Percentiles rank a stretch among this genome's conserved stretches.
Evolutionary conservation across 2,113 vertebrate genomes (phyloP).

Genomic region (Eubucco bourcierii): DNA sequence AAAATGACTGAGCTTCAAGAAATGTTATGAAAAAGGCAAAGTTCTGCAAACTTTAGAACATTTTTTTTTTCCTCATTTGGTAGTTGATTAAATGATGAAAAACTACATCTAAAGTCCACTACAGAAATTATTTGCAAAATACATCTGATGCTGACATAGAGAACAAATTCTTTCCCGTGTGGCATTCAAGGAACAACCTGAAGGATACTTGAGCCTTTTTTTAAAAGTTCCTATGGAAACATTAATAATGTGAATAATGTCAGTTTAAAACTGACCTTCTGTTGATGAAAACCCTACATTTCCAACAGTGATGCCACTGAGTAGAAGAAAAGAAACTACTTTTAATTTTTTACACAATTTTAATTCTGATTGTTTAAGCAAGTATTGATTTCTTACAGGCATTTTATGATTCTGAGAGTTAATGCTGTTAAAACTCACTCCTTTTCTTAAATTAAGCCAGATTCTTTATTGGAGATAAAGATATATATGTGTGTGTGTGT

Average conservation of each 20-base stretch:
- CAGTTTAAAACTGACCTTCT: constrained; percentile 37
- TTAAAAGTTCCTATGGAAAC: neutral
- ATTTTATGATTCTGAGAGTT: neutral
- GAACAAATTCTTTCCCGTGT: neutral
- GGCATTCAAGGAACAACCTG: constrained; percentile 48
- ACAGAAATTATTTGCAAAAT: constrained; percentile 64
- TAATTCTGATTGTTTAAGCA: constrained; percentile 27
- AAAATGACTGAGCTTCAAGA: constrained; percentile 61
- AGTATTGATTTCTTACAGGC: constrained; percentile 12
- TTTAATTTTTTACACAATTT: constrained; percentile 46
- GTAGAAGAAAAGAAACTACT: neutral
- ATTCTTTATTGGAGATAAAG: neutral
- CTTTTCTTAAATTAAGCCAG: constrained; percentile 11
- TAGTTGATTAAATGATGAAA: constrained; percentile 59
- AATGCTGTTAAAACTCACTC: constrained; percentile 3
- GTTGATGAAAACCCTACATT: constrained; percentile 24
- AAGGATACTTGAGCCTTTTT: neutral
- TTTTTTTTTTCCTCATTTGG: constrained; percentile 34
- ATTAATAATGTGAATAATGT: neutral
- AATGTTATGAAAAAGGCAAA: constrained; percentile 64
- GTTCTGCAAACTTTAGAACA: constrained; percentile 57
- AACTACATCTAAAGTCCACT: constrained; percentile 7
- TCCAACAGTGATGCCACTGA: neutral
- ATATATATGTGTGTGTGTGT: no score
- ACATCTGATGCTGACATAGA: neutral